phyloP scores from a whole-genome alignment of 2,113 vertebrate species.

The Corvus cornix region DNA sequence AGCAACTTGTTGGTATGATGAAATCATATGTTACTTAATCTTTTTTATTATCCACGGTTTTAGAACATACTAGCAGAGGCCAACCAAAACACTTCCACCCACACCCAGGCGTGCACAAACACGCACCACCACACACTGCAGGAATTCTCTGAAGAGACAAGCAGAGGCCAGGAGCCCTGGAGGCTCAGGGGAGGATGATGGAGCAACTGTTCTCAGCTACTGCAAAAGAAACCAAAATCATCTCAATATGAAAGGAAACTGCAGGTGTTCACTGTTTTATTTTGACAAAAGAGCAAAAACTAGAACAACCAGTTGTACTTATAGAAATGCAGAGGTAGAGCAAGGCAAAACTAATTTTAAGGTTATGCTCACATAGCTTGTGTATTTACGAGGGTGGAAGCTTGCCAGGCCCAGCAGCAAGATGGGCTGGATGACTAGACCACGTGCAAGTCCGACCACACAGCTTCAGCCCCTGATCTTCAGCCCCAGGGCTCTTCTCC shows the following conservation, averaged over 20 bases:
- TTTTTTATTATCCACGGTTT: no score
- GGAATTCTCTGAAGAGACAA: background rate
- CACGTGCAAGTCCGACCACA: no score
- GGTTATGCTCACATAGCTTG: background rate
- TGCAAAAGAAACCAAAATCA: background rate
- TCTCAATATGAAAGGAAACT: background rate
- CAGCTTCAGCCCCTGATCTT: background rate
- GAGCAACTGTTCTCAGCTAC: background rate
- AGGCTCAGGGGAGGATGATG: background rate
- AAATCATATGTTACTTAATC: no score
- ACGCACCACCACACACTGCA: background rate
- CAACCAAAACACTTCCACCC: background rate
- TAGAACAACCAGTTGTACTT: background rate
- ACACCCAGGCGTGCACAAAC: background rate
- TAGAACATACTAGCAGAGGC: background rate
- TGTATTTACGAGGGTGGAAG: background rate
- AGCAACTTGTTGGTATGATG: background rate
- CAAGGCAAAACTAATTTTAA: background rate
- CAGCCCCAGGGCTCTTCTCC: background rate
- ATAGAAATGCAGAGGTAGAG: background rate
- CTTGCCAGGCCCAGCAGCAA: background rate
- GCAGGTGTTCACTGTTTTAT: background rate
- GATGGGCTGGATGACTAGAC: background rate
- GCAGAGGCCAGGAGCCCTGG: background rate
- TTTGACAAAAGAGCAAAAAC: background rate